A percentile compares a stretch with the other conserved stretches of the same genome.
Evolutionary conservation across 2,113 vertebrate species (phyloP).

Genomic region (Crotalus tigris): DNA sequence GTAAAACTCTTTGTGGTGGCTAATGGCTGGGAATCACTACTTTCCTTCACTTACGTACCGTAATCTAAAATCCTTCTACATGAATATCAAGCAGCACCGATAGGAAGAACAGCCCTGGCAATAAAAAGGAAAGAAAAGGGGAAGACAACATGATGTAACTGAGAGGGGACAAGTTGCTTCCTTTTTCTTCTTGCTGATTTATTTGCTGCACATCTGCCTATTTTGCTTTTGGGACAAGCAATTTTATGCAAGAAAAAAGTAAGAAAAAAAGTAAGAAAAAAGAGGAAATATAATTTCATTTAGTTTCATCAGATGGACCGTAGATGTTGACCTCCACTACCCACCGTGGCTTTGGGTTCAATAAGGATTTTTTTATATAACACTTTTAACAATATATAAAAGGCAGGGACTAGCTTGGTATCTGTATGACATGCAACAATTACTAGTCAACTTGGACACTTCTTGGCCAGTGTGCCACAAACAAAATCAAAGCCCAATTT

Average conservation of each 20-base stretch:
- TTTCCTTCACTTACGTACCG: not conserved
- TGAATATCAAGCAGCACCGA: not conserved
- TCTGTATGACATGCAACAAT: not conserved
- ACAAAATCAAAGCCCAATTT: not conserved
- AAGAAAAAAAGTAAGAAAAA: not conserved
- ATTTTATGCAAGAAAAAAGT: not conserved
- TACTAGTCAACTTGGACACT: not conserved
- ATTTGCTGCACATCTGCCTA: not conserved
- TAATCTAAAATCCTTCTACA: not conserved
- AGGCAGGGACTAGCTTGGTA: not conserved
- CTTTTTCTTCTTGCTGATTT: not conserved
- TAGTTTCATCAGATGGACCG: not conserved
- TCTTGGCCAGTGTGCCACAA: not conserved
- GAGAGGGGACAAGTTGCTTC: not conserved
- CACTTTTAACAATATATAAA: not conserved
- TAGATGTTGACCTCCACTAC: not conserved
- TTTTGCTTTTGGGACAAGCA: not conserved
- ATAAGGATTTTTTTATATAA: not conserved
- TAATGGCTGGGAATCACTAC: not conserved
- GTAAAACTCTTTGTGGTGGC: not conserved
- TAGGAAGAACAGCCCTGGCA: not conserved
- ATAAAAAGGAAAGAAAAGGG: not conserved
- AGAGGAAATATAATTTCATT: not conserved
- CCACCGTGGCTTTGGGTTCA: not conserved
- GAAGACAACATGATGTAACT: not conserved